Evolutionary conservation across 2,113 vertebrate species (phyloP).

Genomic region (Halichoeres trimaculatus): DNA sequence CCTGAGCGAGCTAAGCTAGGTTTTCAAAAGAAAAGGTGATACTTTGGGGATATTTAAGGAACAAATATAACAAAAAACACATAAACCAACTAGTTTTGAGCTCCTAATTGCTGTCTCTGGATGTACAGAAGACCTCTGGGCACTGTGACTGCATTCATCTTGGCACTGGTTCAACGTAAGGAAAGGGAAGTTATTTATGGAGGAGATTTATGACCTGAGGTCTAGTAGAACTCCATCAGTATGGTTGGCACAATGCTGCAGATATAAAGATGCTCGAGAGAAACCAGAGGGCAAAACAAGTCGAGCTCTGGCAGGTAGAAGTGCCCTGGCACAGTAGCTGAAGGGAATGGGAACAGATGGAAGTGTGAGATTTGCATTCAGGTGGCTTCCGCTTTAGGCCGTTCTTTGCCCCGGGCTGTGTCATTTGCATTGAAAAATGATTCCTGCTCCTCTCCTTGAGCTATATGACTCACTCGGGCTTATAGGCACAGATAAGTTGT

Average conservation of each 20-base stretch:
- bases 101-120: slow-evolving; percentile 26
- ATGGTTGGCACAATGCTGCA: slow-evolving; percentile 53
- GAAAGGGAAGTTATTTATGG: slow-evolving; percentile 41
- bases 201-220: slow-evolving; percentile 54
- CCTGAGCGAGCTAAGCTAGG: too few relatives aligned
- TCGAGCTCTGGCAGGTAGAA: slow-evolving; percentile 35
- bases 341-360: slow-evolving; percentile 62
- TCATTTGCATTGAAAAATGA: slow-evolving; percentile 75
- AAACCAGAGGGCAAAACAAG: slow-evolving; percentile 57
- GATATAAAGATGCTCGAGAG: slow-evolving; percentile 42
- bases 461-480: slow-evolving; percentile 61
- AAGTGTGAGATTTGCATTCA: slow-evolving; percentile 70
- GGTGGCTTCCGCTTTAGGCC: slow-evolving; percentile 47
- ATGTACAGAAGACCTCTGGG: background rate
- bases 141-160: background rate
- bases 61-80: background rate
- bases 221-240: slow-evolving; percentile 44
- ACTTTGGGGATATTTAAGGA: slow-evolving; percentile 8
- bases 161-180: slow-evolving; percentile 18
- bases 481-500: slow-evolving; percentile 54
- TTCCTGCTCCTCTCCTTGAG: slow-evolving; percentile 66
- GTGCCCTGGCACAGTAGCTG: slow-evolving; percentile 38
- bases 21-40: slow-evolving; percentile 1
- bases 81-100: background rate
- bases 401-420: slow-evolving; percentile 56